Evolutionary conservation across 1,140 invertebrate species (phyloP).

Genomic region (Drosophila nigrodunni): DNA sequence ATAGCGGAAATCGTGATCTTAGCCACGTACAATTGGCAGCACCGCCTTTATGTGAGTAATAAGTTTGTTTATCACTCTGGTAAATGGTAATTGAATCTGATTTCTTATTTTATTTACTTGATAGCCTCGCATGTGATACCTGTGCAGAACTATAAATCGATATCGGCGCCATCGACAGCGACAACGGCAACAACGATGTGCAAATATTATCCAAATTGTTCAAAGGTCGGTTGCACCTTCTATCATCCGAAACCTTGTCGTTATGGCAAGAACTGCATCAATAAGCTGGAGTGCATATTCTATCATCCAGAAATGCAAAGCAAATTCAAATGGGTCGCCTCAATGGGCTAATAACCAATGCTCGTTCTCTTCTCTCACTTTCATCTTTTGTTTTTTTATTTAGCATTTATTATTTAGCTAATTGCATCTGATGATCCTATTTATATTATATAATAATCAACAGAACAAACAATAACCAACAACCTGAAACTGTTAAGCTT

Average conservation of each 20-base stretch:
- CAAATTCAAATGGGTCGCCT: slow-evolving; percentile 85
- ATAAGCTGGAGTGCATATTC: slow-evolving; percentile 87
- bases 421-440: slow-evolving; percentile 28
- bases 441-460: slow-evolving; percentile 2
- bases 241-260: slow-evolving; percentile 88
- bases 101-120: slow-evolving; percentile 23
- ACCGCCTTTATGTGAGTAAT: slow-evolving; percentile 80
- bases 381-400: slow-evolving; percentile 12
- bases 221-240: slow-evolving; percentile 87
- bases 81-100: background rate
- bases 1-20: slow-evolving; percentile 86
- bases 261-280: slow-evolving; percentile 87
- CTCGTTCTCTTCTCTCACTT: slow-evolving; percentile 6
- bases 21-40: slow-evolving; percentile 66
- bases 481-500: background rate
- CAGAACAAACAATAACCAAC: background rate
- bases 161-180: slow-evolving; percentile 77
- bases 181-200: slow-evolving; percentile 85
- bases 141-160: slow-evolving; percentile 86
- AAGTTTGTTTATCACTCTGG: too few species aligned
- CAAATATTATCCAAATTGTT: slow-evolving; percentile 88
- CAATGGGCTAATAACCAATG: slow-evolving; percentile 54
- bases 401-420: slow-evolving; percentile 47
- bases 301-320: slow-evolving; percentile 86
- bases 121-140: slow-evolving; percentile 88